A percentile compares a stretch with the other conserved stretches of the same genome.
These are phyloP conservation scores for Urocynchramus pylzowi DNA, from an alignment of 2,113 vertebrate genomes.

Conservation along the genomic window DNA sequence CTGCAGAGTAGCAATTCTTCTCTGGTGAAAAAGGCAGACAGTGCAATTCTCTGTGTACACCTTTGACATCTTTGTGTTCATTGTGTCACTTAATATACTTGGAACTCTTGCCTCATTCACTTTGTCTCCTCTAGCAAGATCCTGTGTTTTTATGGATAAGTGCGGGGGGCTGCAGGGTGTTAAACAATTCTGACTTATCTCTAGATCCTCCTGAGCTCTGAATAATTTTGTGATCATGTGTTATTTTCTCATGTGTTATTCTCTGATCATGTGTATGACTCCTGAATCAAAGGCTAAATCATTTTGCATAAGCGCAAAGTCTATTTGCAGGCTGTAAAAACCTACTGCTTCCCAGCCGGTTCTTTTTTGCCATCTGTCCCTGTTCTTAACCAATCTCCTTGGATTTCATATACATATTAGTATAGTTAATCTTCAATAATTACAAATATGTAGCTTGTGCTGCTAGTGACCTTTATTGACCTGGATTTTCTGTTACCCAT, in stretches of 20 bases:
- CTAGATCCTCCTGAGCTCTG: background rate
- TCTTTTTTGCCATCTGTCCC: slow-evolving; percentile 56
- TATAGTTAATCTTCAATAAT: background rate
- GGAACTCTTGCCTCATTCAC: background rate
- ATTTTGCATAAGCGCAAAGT: slow-evolving; percentile 32
- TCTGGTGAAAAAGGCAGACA: background rate
- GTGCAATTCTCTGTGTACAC: background rate
- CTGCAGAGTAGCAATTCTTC: background rate
- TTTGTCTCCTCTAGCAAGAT: background rate
- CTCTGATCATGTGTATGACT: background rate
- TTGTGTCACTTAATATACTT: background rate
- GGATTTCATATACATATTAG: background rate
- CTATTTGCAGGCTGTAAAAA: slow-evolving; percentile 53
- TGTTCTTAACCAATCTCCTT: slow-evolving; percentile 1
- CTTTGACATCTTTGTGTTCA: background rate
- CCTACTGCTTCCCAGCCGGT: slow-evolving; percentile 13
- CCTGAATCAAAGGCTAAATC: slow-evolving; percentile 36
- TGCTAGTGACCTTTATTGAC: background rate
- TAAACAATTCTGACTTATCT: background rate
- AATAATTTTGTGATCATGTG: slow-evolving; percentile 26
- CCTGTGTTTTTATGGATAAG: background rate
- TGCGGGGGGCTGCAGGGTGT: background rate
- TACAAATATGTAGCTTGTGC: background rate
- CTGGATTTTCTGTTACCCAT: background rate
- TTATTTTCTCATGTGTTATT: slow-evolving; percentile 22